These are phyloP conservation scores for Nomada ruficornis DNA, from an alignment of 2,888 invertebrate species.

Conservation along the genomic window DNA sequence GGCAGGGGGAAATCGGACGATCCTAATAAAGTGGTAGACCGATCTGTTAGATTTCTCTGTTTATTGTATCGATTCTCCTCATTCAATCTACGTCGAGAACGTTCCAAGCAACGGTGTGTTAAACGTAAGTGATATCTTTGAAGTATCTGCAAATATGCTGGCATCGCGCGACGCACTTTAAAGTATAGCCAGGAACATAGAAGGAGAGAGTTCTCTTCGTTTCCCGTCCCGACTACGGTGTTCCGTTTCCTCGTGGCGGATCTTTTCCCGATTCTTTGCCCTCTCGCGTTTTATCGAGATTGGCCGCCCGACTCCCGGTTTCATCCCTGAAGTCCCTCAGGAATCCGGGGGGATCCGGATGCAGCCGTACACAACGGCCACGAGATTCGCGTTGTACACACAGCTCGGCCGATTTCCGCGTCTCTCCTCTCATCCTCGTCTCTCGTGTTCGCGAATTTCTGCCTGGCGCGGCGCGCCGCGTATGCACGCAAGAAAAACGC, in stretches of 20 bases:
- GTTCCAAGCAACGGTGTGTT: slow-evolving; percentile 50
- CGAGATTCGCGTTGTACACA: slow-evolving; percentile 52
- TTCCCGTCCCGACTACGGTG: slow-evolving; percentile 12
- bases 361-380: slow-evolving; percentile 64
- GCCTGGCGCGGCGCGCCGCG: slow-evolving; percentile 15
- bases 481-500: slow-evolving; percentile 58
- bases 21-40: neutral
- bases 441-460: slow-evolving; percentile 32
- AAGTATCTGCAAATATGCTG: slow-evolving; percentile 80
- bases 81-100: slow-evolving; percentile 67
- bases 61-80: slow-evolving; percentile 76
- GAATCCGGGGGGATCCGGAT: slow-evolving; percentile 73
- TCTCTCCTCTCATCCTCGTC: neutral
- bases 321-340: slow-evolving; percentile 72
- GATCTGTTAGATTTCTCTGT: slow-evolving; percentile 66
- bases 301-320: slow-evolving; percentile 66
- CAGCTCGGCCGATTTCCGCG: slow-evolving; percentile 29
- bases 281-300: slow-evolving; percentile 77
- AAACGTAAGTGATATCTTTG: slow-evolving; percentile 74
- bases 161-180: slow-evolving; percentile 69
- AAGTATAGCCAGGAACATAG: slow-evolving; percentile 24
- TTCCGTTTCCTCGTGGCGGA: slow-evolving; percentile 35
- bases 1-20: neutral
- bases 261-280: slow-evolving; percentile 62
- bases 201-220: neutral